Evolutionary conservation across 2,797 vertebrate species (phyloP).

Genomic region (Iguana delicatissima): DNA sequence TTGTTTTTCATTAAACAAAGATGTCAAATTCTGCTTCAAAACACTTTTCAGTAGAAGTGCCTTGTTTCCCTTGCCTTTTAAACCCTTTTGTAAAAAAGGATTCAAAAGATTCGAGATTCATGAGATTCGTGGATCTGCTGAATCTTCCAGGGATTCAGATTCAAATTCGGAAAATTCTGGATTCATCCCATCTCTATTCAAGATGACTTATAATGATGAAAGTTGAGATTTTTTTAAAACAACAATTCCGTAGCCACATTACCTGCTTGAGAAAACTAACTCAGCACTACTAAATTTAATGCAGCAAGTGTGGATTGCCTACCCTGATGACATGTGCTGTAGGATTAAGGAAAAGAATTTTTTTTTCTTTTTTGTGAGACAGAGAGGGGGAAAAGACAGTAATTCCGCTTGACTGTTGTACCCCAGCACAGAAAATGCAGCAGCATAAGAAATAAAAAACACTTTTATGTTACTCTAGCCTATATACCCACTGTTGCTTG

Average conservation of each 20-base stretch:
- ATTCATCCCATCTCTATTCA: background rate
- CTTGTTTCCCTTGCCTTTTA: too few relatives aligned
- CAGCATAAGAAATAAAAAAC: background rate
- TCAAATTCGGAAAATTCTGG: too few relatives aligned
- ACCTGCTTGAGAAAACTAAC: background rate
- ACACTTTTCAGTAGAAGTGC: too few relatives aligned
- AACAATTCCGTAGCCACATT: background rate
- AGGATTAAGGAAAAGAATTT: constrained; percentile 16
- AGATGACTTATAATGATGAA: background rate
- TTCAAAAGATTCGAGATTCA: too few relatives aligned
- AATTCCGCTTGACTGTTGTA: background rate
- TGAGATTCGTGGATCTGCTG: too few relatives aligned
- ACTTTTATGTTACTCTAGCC: background rate
- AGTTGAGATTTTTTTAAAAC: background rate
- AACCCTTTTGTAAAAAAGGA: too few relatives aligned
- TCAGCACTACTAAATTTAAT: background rate
- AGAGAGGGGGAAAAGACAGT: background rate
- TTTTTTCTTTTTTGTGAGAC: background rate
- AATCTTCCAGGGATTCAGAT: too few relatives aligned
- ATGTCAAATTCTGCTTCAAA: too few relatives aligned
- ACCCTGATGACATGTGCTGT: accelerated
- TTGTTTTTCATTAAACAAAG: too few relatives aligned
- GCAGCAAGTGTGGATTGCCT: accelerated
- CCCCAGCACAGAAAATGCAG: background rate
- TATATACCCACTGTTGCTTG: too few relatives aligned